A percentile compares a stretch with the other conserved stretches of the same genome.
phyloP scores from a whole-genome alignment of 1,140 invertebrate species.

The Probaryconus sp. region DNA sequence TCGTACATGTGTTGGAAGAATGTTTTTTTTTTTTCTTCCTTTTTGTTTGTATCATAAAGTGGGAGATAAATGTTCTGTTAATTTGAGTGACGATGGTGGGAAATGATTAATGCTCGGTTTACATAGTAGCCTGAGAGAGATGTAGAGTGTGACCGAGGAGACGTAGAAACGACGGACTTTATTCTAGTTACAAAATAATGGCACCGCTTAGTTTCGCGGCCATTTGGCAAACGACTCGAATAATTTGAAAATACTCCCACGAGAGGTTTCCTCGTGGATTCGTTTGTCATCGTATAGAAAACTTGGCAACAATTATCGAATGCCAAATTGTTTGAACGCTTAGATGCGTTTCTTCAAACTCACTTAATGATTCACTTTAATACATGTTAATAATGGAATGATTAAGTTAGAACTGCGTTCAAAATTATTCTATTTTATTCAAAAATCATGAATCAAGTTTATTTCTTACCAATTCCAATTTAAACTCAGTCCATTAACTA shows the following conservation, averaged over 20 bases:
- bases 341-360: slow-evolving; percentile 25
- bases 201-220: slow-evolving; percentile 2
- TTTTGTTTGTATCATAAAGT: too few species aligned
- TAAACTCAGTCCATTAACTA: too few species aligned
- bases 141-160: slow-evolving; percentile 2
- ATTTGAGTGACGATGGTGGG: slow-evolving; percentile 39
- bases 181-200: slow-evolving; percentile 43
- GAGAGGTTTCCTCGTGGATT: slow-evolving; percentile 21
- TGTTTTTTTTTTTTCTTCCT: too few species aligned
- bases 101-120: slow-evolving; percentile 47
- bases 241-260: slow-evolving; percentile 48
- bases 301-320: slow-evolving; percentile 51
- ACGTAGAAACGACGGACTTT: slow-evolving; percentile 45
- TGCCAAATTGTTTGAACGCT: slow-evolving; percentile 45
- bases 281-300: slow-evolving; percentile 45
- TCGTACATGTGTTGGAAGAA: slow-evolving; percentile 48
- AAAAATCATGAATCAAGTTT: too few species aligned
- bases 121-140: slow-evolving; percentile 8
- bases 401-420: too few species aligned
- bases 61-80: slow-evolving; percentile 32
- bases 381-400: slow-evolving; percentile 45
- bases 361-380: slow-evolving; percentile 25
- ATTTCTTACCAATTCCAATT: too few species aligned
- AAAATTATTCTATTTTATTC: too few species aligned
- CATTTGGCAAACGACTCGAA: slow-evolving; percentile 34